A percentile compares a stretch with the other conserved stretches of the same genome.
phyloP scores from a whole-genome alignment of 2,888 invertebrate species.

The Endomychus coccineus region DNA sequence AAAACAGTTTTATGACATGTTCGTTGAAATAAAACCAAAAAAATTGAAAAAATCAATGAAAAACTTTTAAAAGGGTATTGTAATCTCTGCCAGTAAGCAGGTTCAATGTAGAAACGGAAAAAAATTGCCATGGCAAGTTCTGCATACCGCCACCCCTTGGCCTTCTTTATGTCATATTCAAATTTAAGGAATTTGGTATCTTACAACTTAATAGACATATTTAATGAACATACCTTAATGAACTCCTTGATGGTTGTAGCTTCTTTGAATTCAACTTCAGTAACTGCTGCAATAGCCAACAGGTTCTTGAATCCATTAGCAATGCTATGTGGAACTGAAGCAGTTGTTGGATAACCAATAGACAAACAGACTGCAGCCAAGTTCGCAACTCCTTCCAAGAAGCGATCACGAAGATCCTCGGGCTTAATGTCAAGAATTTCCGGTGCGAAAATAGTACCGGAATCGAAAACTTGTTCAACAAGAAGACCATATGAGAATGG shows the following conservation, averaged over 20 bases:
- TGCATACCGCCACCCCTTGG: too few relatives aligned
- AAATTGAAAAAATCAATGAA: too few relatives aligned
- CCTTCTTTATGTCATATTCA: too few relatives aligned
- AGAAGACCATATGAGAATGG: conserved; percentile 98
- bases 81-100: too few relatives aligned
- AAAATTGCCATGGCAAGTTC: too few relatives aligned
- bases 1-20: too few relatives aligned
- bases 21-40: too few relatives aligned
- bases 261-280: conserved; percentile 92
- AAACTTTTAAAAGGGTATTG: too few relatives aligned
- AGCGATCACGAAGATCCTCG: conserved; percentile 85
- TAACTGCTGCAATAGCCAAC: conserved; percentile 91
- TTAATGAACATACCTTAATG: conserved; percentile 67
- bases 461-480: conserved; percentile 96
- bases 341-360: conserved; percentile 93
- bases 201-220: too few relatives aligned
- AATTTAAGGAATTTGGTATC: too few relatives aligned
- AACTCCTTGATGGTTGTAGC: conserved; percentile 88
- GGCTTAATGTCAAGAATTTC: conserved; percentile 97
- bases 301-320: conserved; percentile 98
- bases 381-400: conserved; percentile 90
- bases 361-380: conserved; percentile 88
- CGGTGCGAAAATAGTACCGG: conserved; percentile 95
- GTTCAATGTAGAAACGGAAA: too few relatives aligned
- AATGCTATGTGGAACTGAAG: conserved; percentile 95